phyloP scores from a whole-genome alignment of 2,797 vertebrate species.

The Amblyopsis hoosieri region DNA sequence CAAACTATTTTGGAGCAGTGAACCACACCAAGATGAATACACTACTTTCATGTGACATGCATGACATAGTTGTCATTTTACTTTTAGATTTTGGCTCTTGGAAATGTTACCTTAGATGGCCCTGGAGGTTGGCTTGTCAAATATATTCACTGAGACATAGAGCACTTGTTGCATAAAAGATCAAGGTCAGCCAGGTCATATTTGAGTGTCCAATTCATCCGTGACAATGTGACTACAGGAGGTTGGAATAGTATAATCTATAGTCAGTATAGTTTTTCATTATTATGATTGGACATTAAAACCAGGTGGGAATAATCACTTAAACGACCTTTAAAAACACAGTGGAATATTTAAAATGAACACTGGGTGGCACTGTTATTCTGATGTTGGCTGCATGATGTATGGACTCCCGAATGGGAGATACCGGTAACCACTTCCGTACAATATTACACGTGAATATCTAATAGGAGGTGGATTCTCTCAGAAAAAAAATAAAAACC shows the following conservation, averaged over 20 bases:
- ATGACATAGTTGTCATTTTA: constrained; percentile 4
- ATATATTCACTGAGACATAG: not conserved
- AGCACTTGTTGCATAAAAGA: not conserved
- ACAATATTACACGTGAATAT: constrained; percentile 65
- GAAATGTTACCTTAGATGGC: not conserved
- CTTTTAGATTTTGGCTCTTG: not conserved
- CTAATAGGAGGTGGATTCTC: constrained; percentile 56
- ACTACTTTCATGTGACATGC: not conserved
- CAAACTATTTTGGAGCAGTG: constrained; percentile 37
- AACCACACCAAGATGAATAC: not conserved
- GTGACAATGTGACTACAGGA: too few relatives aligned
- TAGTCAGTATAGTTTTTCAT: not conserved
- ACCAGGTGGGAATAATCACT: constrained; percentile 22
- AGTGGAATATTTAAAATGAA: constrained; percentile 1
- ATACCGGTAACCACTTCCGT: constrained; percentile 70
- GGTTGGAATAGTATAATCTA: too few relatives aligned
- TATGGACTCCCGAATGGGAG: constrained; percentile 34
- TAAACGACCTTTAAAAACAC: constrained; percentile 11
- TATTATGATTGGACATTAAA: not conserved
- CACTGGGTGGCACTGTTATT: constrained; percentile 77
- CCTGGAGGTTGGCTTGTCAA: too few relatives aligned
- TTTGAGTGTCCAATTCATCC: too few relatives aligned
- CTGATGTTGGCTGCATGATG: constrained; percentile 41
- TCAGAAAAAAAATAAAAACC: constrained; percentile 48
- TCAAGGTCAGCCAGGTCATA: too few relatives aligned